A percentile compares a stretch with the other conserved stretches of the same genome.
These are phyloP conservation scores for Chamaea fasciata DNA, from an alignment of 2,113 vertebrate genomes.

Conservation along the genomic window DNA sequence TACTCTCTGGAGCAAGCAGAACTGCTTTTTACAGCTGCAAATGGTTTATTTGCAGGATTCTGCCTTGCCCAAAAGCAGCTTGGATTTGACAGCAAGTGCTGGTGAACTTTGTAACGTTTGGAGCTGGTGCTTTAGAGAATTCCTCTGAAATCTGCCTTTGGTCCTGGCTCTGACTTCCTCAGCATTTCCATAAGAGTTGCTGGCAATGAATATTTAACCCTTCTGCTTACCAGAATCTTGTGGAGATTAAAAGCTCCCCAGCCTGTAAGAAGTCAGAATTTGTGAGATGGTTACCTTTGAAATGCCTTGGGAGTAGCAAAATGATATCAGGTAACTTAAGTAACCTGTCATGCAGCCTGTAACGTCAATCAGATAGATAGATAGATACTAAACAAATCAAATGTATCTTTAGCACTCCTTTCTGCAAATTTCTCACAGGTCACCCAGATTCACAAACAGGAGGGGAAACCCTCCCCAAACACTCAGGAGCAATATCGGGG, in stretches of 20 bases:
- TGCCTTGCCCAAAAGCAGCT: conserved; percentile 12
- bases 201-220: conserved; percentile 14
- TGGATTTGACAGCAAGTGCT: conserved; percentile 28
- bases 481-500: background rate
- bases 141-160: conserved; percentile 24
- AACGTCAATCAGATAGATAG: background rate
- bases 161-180: background rate
- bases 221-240: background rate
- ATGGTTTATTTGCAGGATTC: background rate
- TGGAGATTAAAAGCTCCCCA: background rate
- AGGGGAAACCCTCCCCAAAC: background rate
- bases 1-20: background rate
- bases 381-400: background rate
- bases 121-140: conserved; percentile 4
- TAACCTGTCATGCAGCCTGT: background rate
- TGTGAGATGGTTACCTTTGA: background rate
- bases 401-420: background rate
- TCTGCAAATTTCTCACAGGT: background rate
- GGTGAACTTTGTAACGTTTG: background rate
- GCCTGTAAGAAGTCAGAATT: background rate
- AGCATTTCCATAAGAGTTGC: background rate
- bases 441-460: background rate
- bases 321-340: background rate
- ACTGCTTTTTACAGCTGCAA: conserved; percentile 17
- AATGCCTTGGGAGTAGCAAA: background rate